A percentile compares a stretch with the other conserved stretches of the same genome.
Conservation (phyloP, 2,113 vertebrate species). For the Larimichthys crocea region DNA sequence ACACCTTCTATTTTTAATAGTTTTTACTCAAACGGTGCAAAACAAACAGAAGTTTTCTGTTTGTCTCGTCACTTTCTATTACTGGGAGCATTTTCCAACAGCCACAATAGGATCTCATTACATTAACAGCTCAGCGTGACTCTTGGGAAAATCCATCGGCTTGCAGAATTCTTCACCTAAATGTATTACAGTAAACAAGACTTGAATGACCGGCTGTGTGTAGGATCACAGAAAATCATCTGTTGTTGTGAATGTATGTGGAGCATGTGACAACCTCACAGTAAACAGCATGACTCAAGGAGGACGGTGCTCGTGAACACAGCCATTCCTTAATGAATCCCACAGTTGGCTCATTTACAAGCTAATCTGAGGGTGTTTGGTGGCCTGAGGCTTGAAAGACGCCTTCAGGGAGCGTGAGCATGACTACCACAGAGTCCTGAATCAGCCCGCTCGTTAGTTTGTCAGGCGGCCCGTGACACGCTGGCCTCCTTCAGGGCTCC, state of each 20-base stretch:
- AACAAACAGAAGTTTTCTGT: neutral
- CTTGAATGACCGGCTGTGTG: slow-evolving; percentile 33
- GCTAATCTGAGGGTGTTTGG: slow-evolving; percentile 62
- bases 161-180: neutral
- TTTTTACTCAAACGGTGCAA: neutral
- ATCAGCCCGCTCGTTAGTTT: slow-evolving; percentile 8
- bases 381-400: slow-evolving; percentile 23
- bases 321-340: slow-evolving; percentile 44
- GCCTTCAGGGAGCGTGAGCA: slow-evolving; percentile 32
- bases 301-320: slow-evolving; percentile 40
- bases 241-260: slow-evolving; percentile 24
- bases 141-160: slow-evolving; percentile 2
- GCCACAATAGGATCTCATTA: neutral
- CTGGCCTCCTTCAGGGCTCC: slow-evolving; percentile 28
- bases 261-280: slow-evolving; percentile 57
- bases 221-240: neutral
- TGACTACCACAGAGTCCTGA: slow-evolving; percentile 29
- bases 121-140: neutral
- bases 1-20: neutral
- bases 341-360: slow-evolving; percentile 54
- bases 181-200: neutral
- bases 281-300: slow-evolving; percentile 38
- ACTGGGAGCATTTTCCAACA: neutral
- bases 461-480: slow-evolving; percentile 45
- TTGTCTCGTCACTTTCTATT: neutral